phyloP scores from a whole-genome alignment of 2,797 vertebrate species.

The Mus spretus region DNA sequence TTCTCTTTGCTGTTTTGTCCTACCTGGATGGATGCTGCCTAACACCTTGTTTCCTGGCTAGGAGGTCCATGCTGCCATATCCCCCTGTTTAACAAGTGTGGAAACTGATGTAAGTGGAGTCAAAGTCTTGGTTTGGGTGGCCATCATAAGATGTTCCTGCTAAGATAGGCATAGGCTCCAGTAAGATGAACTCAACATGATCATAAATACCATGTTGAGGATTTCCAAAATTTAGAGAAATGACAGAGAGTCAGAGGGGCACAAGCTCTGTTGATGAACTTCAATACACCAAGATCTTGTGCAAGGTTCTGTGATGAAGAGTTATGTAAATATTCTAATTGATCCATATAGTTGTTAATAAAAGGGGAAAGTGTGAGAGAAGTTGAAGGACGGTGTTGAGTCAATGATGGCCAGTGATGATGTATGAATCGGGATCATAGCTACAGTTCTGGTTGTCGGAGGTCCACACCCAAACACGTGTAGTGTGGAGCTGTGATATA shows the following conservation, averaged over 20 bases:
- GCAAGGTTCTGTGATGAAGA: not conserved
- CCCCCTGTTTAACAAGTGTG: no score
- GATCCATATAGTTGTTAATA: not conserved
- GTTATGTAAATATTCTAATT: not conserved
- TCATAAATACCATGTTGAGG: not conserved
- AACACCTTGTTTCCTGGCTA: not conserved
- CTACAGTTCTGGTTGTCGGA: not conserved
- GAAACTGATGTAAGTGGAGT: not conserved
- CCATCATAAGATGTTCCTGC: not conserved
- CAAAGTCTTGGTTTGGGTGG: not conserved
- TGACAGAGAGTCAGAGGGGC: not conserved
- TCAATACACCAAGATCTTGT: accelerated
- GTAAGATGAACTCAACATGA: not conserved
- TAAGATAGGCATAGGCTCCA: not conserved
- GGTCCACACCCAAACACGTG: not conserved
- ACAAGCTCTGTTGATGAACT: not conserved
- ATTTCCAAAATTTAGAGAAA: not conserved
- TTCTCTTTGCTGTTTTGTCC: not conserved
- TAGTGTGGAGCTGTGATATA: not conserved
- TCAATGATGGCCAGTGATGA: not conserved
- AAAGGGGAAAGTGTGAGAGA: not conserved
- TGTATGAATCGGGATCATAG: not conserved
- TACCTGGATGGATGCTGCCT: not conserved
- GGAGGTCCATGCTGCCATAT: not conserved
- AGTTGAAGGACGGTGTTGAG: no score